A percentile compares a stretch with the other conserved stretches of the same genome.
Evolutionary conservation across 2,888 invertebrate species (phyloP).

Genomic region (Nomada fabriciana): DNA sequence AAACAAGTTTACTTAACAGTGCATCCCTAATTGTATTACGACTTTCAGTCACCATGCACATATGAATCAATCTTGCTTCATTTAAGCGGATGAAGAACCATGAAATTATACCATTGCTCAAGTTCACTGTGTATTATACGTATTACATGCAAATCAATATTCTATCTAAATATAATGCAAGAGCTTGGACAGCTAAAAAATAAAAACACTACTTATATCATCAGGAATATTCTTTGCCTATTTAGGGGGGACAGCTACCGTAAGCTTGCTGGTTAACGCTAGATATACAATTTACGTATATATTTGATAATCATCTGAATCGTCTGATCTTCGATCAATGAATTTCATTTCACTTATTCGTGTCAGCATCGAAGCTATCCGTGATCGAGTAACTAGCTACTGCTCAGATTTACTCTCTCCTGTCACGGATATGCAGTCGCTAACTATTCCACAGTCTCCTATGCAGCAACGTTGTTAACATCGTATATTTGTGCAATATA

Average conservation of each 20-base stretch:
- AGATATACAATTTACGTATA: constrained; percentile 20
- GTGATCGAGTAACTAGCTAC: constrained; percentile 42
- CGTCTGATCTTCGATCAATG: constrained; percentile 37
- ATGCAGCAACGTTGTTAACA: constrained; percentile 56
- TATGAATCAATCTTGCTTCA: too few species aligned
- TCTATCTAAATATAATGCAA: neutral
- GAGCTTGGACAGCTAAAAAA: neutral
- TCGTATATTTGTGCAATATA: constrained; percentile 57
- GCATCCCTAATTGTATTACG: neutral
- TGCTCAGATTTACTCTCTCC: constrained; percentile 57
- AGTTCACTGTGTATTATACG: too few species aligned
- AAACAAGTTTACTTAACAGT: neutral
- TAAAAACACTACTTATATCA: neutral
- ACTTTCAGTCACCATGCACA: too few species aligned
- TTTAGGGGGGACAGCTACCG: neutral
- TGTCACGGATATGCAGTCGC: constrained; percentile 54
- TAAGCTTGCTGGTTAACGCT: neutral
- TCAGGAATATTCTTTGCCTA: neutral
- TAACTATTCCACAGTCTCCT: constrained; percentile 40
- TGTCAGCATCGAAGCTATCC: constrained; percentile 31
- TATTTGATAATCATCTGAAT: constrained; percentile 9
- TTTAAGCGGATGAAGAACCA: too few species aligned
- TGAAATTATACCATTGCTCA: too few species aligned
- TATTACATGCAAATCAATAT: too few species aligned
- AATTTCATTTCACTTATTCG: constrained; percentile 51